These are phyloP conservation scores for Pseudotriccus pelzelni DNA, from an alignment of 2,797 vertebrate species.

Conservation along the genomic window DNA sequence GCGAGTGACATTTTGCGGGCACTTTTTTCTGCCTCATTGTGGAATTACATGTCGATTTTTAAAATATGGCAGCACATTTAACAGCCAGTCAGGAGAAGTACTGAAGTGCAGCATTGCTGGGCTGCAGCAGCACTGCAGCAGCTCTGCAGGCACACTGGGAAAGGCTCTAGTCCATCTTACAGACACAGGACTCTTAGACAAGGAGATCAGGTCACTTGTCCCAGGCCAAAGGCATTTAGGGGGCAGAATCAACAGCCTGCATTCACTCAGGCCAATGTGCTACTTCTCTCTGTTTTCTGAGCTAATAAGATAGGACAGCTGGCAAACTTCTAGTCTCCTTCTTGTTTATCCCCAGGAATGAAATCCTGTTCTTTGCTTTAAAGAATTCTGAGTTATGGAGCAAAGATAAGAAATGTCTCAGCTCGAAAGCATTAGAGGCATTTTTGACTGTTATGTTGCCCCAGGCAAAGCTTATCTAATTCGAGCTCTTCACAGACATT, in stretches of 20 bases:
- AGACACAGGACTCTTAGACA: not conserved
- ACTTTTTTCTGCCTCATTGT: not conserved
- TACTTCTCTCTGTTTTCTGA: not conserved
- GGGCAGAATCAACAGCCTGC: not conserved
- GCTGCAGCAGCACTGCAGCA: slow-evolving; percentile 50
- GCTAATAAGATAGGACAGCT: slow-evolving; percentile 24
- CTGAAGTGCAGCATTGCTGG: not conserved
- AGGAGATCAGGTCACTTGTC: not conserved
- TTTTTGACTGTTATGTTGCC: slow-evolving; percentile 31
- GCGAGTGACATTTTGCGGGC: not conserved
- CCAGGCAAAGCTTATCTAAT: slow-evolving; percentile 57
- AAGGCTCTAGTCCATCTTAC: not conserved
- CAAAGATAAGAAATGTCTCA: slow-evolving; percentile 51
- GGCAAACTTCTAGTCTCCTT: slow-evolving; percentile 33
- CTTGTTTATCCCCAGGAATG: slow-evolving; percentile 1
- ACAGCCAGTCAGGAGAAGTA: not conserved
- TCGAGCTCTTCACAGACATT: slow-evolving; percentile 20
- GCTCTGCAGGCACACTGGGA: not conserved
- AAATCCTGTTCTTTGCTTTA: slow-evolving; percentile 37
- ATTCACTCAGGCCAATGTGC: not conserved
- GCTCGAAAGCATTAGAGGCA: slow-evolving; percentile 37
- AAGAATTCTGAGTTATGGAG: slow-evolving; percentile 36
- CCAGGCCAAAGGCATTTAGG: not conserved
- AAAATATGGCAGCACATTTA: not conserved
- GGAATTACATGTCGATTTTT: not conserved